Base-by-base conservation (phyloP, 2,113 vertebrate genomes). In the Oreotrochilus melanogaster region DNA sequence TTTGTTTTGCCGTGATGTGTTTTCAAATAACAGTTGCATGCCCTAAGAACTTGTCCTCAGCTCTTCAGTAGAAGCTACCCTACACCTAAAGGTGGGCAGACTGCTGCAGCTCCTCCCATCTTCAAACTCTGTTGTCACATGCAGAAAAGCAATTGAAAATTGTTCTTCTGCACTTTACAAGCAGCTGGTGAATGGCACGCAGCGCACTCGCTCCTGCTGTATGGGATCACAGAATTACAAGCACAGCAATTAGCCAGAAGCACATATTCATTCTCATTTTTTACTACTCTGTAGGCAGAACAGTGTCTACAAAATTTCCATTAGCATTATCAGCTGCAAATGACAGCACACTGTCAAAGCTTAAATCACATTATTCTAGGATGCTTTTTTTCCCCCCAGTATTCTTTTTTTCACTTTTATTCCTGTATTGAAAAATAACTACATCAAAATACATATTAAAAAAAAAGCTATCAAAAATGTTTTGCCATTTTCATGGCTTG, bases 271-370 rank as follows among this genome's bases (percentile, higher is more conserved):
- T 78, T 80, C 58, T 42, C 30, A 61, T 92, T 48, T 86, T 95
- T 53, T 64, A 53, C 79, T 86, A 86, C 50, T 90, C 62, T 79
- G 23, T 43, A 90, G 53, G 75, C 23, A 93, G 54, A 86, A 75
- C 1, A 66, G n/a, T 8, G 24, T 45, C 62, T 76, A 50, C 27
- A 69, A 83, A 83, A 53, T 83, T 91, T 90, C 90, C 71, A 86
- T 88, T 86, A 56, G 33, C 50, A 87, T 84, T 95, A 93, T 79
- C 75, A 82, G 57, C 75, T 42, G 27, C 62, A 90, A 86, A 61
- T 72, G 24, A 87, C 18, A 18, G 69, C 30, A 56, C 35, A n/a
- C 33, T 82, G 27, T 88, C 66, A 69, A 92, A 92, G 66, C 69
- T 95, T 65, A 90, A 95, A 79, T 31, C 67, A 65, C 11, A 28